phyloP scores from a whole-genome alignment of 2,113 vertebrate genomes.

The Polypterus senegalus region DNA sequence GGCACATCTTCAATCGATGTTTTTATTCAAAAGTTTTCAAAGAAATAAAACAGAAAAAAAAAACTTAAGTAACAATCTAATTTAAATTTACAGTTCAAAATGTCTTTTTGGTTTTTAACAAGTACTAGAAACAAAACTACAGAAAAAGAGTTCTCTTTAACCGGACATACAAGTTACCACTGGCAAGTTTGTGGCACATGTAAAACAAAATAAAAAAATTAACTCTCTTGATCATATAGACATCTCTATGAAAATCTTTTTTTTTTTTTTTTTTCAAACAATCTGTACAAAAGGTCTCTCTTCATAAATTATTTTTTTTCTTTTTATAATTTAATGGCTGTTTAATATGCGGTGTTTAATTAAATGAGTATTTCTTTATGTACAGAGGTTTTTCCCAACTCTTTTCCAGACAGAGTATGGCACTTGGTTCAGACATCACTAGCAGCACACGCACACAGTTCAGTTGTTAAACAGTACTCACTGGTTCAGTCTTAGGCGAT shows the following conservation, averaged over 20 bases:
- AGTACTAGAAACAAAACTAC: slow-evolving; percentile 81
- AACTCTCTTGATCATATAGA: slow-evolving; percentile 92
- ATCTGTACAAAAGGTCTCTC: slow-evolving; percentile 97
- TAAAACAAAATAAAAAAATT: slow-evolving; percentile 85
- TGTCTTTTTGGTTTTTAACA: slow-evolving; percentile 86
- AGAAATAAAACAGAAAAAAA: slow-evolving; percentile 86
- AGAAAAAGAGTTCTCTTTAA: slow-evolving; percentile 76
- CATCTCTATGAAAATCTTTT: slow-evolving; percentile 95
- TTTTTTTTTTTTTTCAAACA: slow-evolving; percentile 63
- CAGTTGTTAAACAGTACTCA: slow-evolving; percentile 47
- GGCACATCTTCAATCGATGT: slow-evolving; percentile 28
- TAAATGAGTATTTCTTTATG: slow-evolving; percentile 71
- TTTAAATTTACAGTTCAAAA: slow-evolving; percentile 78
- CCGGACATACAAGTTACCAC: slow-evolving; percentile 91
- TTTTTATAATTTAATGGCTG: slow-evolving; percentile 97
- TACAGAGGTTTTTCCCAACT: slow-evolving; percentile 80
- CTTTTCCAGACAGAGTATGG: slow-evolving; percentile 82
- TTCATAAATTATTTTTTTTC: slow-evolving; percentile 93
- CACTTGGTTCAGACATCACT: slow-evolving; percentile 86
- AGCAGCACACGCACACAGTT: slow-evolving; percentile 75
- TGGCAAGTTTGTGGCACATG: slow-evolving; percentile 89
- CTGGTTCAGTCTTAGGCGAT: slow-evolving; percentile 58
- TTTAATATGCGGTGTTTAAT: slow-evolving; percentile 86
- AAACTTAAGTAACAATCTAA: slow-evolving; percentile 78
- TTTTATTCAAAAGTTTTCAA: slow-evolving; percentile 94